Base-by-base conservation (phyloP, 2,888 invertebrate species). In the Nemurella pictetii region DNA sequence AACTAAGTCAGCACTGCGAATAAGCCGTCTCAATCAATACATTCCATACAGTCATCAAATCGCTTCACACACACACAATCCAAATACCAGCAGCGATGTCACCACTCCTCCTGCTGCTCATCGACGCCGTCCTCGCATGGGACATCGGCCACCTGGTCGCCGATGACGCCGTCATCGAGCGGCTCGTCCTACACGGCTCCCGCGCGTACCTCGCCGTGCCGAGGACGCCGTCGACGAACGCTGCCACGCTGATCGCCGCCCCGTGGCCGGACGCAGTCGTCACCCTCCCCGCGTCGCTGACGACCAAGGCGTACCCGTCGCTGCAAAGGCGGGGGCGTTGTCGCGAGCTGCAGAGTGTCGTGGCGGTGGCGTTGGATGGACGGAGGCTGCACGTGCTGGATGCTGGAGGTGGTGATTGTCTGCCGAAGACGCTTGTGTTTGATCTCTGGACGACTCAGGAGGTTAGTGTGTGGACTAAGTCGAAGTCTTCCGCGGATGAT, bases 201-300 rank as follows among this genome's bases (percentile, higher is more conserved):
- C 89, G 90, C 72, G 91, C 89, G 5, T 91, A 90, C 88, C 86
- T 91, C 25, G 89, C 90, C 0, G 87, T 91, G 83, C 91, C 91
- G 1, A 88, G 90, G 87, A 87, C 87, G 75, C 88, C 89, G 78
- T 88, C 88, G 36, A 73, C 87, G 32, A 88, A 88, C 30, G 83
- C 77, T 28, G 85, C 86, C 4, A 91, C 91, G 12, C 87, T 91
- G 80, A 86, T 91, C 7, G 91, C 91, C 87, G 89, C 89, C 0
- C 88, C 89, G 4, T 91, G 91, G 90, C 89, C 89, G 89, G 89
- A 85, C 36, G 89, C n/a, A 87, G 88, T n/a, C 88, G 89, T 77
- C 77, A 35, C 78, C 26, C 36, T 74, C 29, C 84, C 83, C 26
- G 84, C 73, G 27, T 81, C 55, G 25, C 25, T 75, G 30, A 81